These are phyloP conservation scores for Neopipo cinnamomea DNA, from an alignment of 2,113 vertebrate species.

Conservation along the genomic window DNA sequence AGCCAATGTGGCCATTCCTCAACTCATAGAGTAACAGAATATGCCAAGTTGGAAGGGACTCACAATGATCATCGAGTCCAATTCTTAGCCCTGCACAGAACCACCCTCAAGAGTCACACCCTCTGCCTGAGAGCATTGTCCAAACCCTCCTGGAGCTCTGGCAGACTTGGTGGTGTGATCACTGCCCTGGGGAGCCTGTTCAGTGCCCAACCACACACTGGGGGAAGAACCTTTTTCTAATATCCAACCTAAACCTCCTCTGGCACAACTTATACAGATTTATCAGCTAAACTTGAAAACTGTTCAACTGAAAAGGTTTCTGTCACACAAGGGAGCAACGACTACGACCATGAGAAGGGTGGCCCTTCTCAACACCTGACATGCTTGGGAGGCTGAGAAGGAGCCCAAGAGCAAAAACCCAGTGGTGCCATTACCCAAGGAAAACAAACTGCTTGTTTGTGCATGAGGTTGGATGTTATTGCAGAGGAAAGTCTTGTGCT, in stretches of 20 bases:
- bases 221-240: background rate
- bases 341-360: background rate
- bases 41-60: background rate
- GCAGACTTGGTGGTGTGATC: background rate
- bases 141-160: background rate
- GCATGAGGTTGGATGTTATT: background rate
- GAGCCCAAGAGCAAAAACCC: background rate
- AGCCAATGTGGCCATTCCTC: background rate
- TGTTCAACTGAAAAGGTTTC: background rate
- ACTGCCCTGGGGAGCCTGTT: background rate
- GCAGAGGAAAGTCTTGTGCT: background rate
- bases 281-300: background rate
- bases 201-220: background rate
- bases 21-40: background rate
- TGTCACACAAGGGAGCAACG: background rate
- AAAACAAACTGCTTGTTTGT: background rate
- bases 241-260: background rate
- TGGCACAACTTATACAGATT: background rate
- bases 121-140: background rate
- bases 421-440: background rate
- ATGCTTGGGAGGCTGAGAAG: background rate
- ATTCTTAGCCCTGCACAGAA: background rate
- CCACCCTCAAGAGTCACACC: background rate
- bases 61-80: background rate
- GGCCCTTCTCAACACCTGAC: background rate